Evolutionary conservation across 2,797 vertebrate species (phyloP).

Genomic region (Choloepus didactylus): DNA sequence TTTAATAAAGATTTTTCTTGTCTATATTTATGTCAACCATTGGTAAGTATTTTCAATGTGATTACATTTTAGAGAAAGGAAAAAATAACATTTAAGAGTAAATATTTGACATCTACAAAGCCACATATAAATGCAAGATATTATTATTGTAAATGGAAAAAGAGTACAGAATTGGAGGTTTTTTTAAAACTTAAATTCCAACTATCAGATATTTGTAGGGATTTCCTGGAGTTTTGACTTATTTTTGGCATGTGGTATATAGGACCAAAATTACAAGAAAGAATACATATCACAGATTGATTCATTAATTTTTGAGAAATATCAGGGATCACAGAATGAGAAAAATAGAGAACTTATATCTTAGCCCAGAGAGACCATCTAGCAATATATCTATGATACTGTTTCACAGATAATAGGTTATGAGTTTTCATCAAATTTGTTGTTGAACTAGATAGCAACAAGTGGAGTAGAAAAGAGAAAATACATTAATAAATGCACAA

Average conservation of each 20-base stretch:
- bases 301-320: slow-evolving; percentile 31
- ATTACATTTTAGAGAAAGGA: background rate
- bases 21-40: background rate
- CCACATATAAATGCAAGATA: background rate
- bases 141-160: slow-evolving; percentile 24
- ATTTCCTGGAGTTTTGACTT: background rate
- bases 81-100: background rate
- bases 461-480: background rate
- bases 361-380: background rate
- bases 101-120: background rate
- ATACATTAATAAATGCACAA: background rate
- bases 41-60: background rate
- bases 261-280: background rate
- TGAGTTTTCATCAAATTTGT: background rate
- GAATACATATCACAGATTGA: background rate
- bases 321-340: background rate
- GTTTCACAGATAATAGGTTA: background rate
- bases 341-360: background rate
- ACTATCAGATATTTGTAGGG: background rate
- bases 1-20: slow-evolving; percentile 20
- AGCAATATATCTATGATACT: background rate
- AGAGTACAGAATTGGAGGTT: background rate
- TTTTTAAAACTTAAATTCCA: slow-evolving; percentile 30
- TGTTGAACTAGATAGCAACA: background rate
- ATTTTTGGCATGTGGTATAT: background rate